Base-by-base conservation (phyloP, 2,113 vertebrate genomes). In the Sturnira hondurensis region DNA sequence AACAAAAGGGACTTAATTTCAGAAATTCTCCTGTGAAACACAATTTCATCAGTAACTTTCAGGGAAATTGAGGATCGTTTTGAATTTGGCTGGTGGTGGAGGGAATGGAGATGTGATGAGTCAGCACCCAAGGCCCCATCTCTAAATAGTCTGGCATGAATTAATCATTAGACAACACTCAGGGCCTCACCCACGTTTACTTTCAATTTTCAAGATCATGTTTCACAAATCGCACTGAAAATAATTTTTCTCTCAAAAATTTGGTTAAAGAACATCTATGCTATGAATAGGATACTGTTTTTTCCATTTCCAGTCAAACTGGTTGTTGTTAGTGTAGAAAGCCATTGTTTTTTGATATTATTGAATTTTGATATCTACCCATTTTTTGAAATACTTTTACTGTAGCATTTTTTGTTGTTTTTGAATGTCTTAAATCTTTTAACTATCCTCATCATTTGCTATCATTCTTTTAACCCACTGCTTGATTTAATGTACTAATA, bases 141-240 rank as follows among this genome's bases (percentile, higher is more conserved):
- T 65, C 56, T n/a, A 78, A 89, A 70, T n/a, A 63, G 47, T 16
- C 74, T 67, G 1, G 8, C 3, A 9, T 54, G 77, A 93, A 71
- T 93, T 95, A 96, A 97, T 94, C 93, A 95, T 70, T 71, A 91
- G 88, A 58, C 31, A 24, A 52, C 77, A 63, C 0, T 0, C 81
- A 26, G 54, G 45, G 65, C 78, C 77, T 84, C 52, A n/a, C 94
- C 91, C 91, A 17, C 41, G 58, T 47, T 52, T 54, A 73, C 54
- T 82, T 83, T 63, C 68, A 38, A 4, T 28, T 77, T 94, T 65
- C 81, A 83, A 86, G 22, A 82, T 54, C 33, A 74, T 47, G 16
- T 83, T 91, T 93, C 24, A 47, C 11, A 76, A 61, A 73, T 65
- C 11, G 89, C 31, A 84, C 10, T 68, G 38, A 20, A 82, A 73